Conservation (phyloP, 2,888 invertebrate species). For the Nephrotoma appendiculata region DNA sequence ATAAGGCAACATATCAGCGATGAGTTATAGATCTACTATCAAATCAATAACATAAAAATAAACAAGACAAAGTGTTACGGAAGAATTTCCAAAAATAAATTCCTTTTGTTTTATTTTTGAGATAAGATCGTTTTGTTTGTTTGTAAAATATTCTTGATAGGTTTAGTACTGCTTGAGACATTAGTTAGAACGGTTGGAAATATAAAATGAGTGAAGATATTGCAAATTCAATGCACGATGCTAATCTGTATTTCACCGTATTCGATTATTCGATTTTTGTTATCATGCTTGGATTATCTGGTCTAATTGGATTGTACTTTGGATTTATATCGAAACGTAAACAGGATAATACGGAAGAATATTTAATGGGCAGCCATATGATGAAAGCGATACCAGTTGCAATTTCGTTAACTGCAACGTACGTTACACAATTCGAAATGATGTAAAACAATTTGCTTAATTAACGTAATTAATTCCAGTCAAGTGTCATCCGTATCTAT, state of each 20-base stretch:
- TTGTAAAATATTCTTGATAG: not conserved
- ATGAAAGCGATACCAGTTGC: not conserved
- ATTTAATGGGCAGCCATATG: not conserved
- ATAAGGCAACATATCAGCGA: not conserved
- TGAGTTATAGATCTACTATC: not conserved
- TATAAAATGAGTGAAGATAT: not conserved
- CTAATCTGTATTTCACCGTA: not conserved
- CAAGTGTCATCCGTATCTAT: not conserved
- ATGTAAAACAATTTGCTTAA: not conserved
- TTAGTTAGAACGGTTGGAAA: not conserved
- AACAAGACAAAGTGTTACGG: not conserved
- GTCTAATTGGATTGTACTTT: not conserved
- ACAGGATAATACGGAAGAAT: not conserved
- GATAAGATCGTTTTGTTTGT: not conserved
- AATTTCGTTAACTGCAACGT: not conserved
- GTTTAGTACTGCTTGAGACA: not conserved
- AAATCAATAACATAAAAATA: not conserved
- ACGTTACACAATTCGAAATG: not conserved
- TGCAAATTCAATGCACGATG: not conserved
- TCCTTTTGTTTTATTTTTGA: not conserved
- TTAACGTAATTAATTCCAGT: not conserved
- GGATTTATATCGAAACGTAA: not conserved
- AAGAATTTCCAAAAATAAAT: not conserved
- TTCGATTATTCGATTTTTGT: not conserved
- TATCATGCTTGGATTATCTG: not conserved